Percentiles rank a stretch among this genome's conserved stretches.
phyloP scores from a whole-genome alignment of 2,797 vertebrate species.

The Acanthornis magna region DNA sequence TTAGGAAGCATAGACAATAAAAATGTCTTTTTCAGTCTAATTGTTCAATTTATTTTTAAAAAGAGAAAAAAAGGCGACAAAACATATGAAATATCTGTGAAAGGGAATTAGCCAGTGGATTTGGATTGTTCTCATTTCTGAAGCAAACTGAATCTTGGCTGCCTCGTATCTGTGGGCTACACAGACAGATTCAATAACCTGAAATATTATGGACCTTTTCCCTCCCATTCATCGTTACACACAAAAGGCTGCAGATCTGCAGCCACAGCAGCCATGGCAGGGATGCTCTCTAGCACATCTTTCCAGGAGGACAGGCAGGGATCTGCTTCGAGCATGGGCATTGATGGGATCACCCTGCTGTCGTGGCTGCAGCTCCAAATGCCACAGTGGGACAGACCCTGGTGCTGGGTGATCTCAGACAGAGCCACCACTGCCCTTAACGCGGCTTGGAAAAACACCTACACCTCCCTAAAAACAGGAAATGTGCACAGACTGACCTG shows the following conservation, averaged over 20 bases:
- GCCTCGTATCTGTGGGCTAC: not conserved
- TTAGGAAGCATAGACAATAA: not conserved
- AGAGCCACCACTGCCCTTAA: not conserved
- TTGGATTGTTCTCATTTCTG: slow-evolving; percentile 1
- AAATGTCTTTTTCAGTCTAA: not conserved
- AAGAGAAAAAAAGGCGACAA: not conserved
- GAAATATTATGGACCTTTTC: not conserved
- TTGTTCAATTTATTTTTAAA: not conserved
- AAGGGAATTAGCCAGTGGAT: not conserved
- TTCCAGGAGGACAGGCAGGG: not conserved
- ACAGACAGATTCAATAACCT: not conserved
- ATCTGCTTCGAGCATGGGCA: not conserved
- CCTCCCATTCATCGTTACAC: not conserved
- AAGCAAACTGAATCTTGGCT: not conserved
- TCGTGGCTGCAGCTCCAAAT: not conserved
- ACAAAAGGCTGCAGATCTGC: accelerated
- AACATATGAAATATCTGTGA: not conserved
- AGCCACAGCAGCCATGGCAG: not conserved
- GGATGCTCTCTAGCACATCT: not conserved
- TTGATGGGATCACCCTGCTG: not conserved
- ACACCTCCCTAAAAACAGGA: not conserved
- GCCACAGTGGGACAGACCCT: accelerated
- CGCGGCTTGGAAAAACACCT: not conserved
- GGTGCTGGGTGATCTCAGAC: too few relatives aligned
- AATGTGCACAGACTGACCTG: not conserved